These are phyloP conservation scores for Heliocidaris tuberculata DNA, from an alignment of 35 echinoderm and acorn worm species.

Conservation along the genomic window DNA sequence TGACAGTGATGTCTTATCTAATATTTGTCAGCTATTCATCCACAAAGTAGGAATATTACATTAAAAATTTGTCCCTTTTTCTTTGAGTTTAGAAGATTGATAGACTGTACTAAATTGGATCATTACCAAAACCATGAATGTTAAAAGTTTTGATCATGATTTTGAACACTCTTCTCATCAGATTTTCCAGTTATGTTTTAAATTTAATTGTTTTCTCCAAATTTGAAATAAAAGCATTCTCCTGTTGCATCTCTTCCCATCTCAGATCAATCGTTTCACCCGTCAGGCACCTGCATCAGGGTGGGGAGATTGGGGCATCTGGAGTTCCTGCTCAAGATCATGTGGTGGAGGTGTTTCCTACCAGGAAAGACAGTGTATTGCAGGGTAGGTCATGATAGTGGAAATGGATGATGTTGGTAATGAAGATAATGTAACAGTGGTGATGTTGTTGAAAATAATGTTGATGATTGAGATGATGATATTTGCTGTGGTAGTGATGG, in stretches of 20 bases:
- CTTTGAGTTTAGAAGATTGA: neutral
- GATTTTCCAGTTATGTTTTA: neutral
- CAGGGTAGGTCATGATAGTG: neutral
- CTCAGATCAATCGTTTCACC: neutral
- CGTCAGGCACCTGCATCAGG: conserved; percentile 9
- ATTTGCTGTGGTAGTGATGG: too few species aligned
- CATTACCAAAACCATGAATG: neutral
- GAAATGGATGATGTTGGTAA: too few species aligned
- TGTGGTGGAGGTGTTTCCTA: conserved; percentile 90
- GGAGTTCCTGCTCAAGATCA: conserved; percentile 74
- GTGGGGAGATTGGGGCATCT: conserved; percentile 81
- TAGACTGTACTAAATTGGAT: neutral
- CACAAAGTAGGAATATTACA: neutral
- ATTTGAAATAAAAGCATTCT: neutral
- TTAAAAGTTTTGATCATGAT: neutral
- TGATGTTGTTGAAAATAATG: too few species aligned
- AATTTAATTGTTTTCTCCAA: neutral
- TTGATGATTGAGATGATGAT: too few species aligned
- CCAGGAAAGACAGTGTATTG: conserved; percentile 74
- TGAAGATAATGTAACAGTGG: too few species aligned
- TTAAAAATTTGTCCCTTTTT: neutral
- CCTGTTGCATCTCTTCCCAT: neutral
- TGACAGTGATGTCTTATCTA: neutral
- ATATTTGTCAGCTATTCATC: neutral
- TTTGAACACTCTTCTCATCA: neutral